A percentile compares a stretch with the other conserved stretches of the same genome.
Conservation (phyloP, 2,797 vertebrate genomes). For the Potorous gilbertii region DNA sequence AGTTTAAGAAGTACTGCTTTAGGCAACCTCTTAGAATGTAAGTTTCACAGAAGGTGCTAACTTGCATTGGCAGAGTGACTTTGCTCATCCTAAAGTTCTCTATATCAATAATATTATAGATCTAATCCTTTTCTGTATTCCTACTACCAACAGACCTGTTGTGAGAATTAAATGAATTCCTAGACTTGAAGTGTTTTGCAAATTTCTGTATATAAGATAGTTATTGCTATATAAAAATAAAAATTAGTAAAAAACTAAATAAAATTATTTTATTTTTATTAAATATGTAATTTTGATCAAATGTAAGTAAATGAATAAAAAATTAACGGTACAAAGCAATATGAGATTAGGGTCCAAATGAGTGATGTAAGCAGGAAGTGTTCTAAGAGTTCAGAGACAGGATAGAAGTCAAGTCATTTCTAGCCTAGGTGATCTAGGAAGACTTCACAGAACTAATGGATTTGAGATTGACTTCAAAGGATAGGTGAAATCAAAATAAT, state of each 20-base stretch:
- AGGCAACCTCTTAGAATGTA: background rate
- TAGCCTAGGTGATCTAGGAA: background rate
- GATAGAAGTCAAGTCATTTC: background rate
- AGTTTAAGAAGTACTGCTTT: too few relatives aligned
- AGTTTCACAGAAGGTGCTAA: background rate
- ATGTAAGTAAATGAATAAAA: background rate
- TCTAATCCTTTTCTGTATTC: background rate
- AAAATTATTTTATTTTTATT: background rate
- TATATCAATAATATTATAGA: background rate
- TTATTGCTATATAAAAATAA: background rate
- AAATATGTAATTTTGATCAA: background rate
- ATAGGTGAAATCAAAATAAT: conserved; percentile 12
- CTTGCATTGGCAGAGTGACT: background rate
- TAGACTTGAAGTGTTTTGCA: background rate
- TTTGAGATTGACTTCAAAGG: conserved; percentile 13
- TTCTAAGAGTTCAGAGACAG: background rate
- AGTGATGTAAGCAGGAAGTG: background rate
- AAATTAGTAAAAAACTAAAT: background rate
- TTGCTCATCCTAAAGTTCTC: background rate
- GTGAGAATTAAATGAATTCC: background rate
- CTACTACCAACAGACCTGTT: too few relatives aligned
- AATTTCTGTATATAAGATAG: background rate
- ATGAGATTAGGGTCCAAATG: background rate
- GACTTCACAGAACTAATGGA: background rate
- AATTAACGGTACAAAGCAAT: background rate